Evolutionary conservation across 2,888 invertebrate species (phyloP), one percentile per base, ranked within the genome.

Genomic region (Baccha elongata): DNA sequence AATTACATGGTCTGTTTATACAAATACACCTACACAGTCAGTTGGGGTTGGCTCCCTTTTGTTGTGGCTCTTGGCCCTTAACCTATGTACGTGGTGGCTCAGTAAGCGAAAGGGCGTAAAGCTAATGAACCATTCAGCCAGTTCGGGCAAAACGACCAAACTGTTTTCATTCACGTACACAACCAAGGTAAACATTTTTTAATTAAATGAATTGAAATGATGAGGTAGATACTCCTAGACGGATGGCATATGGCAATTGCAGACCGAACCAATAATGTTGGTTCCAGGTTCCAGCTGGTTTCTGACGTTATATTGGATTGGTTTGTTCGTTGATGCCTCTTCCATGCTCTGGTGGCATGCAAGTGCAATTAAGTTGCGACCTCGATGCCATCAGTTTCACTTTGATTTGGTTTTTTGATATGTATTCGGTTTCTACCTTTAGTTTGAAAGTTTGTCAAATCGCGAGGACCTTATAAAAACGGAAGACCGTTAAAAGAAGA

Each of bases 131-230:
- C 64, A 72, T 60, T 46, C 72, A 68, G 23, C 55, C 42, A 60
- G 17, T 60, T 48, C 50, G 48, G 32, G 42, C 53, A 32, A 32
- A 32, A 23, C 23, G 11, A 58, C 15, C 58, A 40, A 71, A 67
- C 65, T 60, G 81, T 81, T 81, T 81, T 62, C 71, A 72, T 76
- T 81, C 48, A 81, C 71, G 67, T 62, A 71, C 67, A 81, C 76
- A 72, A 76, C 48, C 60, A 58, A 58, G 67, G 81, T 71, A 76
- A 76, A 72, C 60, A 76, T 81, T 81, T 81, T 81, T 81, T 81
- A 81, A 81, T 81, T 81, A 81, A 81, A 76, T 81, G 76, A 72
- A 71, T 81, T 81, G 80, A 69, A 81, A 81, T 81, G 75, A 81
- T 75, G 80, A 60, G 71, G 80, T 81, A 76, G 76, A 76, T 76